phyloP scores from a whole-genome alignment of 2,113 vertebrate species.

The Pterophyllum scalare region DNA sequence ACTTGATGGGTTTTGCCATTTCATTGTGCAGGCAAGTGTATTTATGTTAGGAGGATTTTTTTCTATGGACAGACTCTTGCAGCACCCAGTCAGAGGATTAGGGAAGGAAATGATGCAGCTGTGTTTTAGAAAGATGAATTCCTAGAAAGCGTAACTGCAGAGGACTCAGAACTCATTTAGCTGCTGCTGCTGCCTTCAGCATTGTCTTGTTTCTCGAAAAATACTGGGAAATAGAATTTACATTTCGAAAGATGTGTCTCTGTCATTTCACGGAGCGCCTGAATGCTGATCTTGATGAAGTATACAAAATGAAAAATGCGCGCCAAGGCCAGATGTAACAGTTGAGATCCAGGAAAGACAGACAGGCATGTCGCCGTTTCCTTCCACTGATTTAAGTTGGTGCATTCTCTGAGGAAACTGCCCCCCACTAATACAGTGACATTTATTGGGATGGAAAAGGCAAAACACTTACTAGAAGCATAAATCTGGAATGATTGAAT shows the following conservation, averaged over 20 bases:
- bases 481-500: no score
- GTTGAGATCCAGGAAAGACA: background rate
- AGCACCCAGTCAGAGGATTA: background rate
- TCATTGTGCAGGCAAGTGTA: background rate
- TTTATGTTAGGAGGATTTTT: background rate
- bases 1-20: background rate
- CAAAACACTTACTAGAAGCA: no score
- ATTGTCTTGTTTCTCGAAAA: background rate
- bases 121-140: slow-evolving; percentile 8
- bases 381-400: background rate
- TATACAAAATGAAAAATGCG: background rate
- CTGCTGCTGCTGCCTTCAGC: background rate
- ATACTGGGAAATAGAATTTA: background rate
- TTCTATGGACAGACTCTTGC: background rate
- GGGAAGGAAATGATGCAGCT: background rate
- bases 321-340: background rate
- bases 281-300: background rate
- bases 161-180: background rate
- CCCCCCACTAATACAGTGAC: no score
- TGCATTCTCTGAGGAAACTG: background rate
- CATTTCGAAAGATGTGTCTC: background rate
- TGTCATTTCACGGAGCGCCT: background rate
- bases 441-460: no score
- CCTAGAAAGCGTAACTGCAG: background rate
- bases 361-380: background rate